Evolutionary conservation across 2,888 invertebrate genomes (phyloP), one percentile per base, ranked within the genome.

Genomic region (Microdon myrmicae): DNA sequence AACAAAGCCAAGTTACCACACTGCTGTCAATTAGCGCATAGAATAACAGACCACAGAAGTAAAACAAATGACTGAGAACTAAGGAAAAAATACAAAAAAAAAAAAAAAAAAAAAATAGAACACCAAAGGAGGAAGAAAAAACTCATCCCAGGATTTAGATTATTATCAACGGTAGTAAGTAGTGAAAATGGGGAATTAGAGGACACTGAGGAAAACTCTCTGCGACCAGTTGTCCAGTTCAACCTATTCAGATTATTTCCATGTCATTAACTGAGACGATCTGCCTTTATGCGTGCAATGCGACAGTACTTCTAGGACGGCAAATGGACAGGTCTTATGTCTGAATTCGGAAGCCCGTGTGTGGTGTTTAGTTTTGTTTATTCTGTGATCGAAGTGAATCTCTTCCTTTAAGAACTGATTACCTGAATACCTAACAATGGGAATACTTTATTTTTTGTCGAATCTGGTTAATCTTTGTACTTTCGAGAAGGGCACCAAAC

Each of bases 121-220:
- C 22, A n/a, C n/a, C n/a, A 16, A 10, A 17, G 23, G 13, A 13
- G n/a, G 10, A n/a, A 16, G 10, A 45, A 25, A 14, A n/a, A 31
- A 20, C 41, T 56, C 51, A 41, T 56, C 61, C 45, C 23, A 41
- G 61, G 61, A 56, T 56, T 64, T 51, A 51, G 61, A 64, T 56
- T 45, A 64, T 64, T 64, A 64, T 64, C 41, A 34, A 51, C 47
- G 51, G 49, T 56, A 51, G 51, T 51, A 64, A 64, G 56, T 47
- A 56, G 56, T 51, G 51, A 41, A 64, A 64, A 64, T 64, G 47
- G 56, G 56, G 51, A 64, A 64, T 56, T 56, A 64, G 61, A 51
- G 55, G 44, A 39, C 54, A 48, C n/a, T 31, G 13, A 43, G 43
- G 38, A 60, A 60, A 47, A 55, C 22, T 48, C 49, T 38, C 28